Base-by-base conservation (phyloP, 2,888 invertebrate genomes). In the Actias luna region DNA sequence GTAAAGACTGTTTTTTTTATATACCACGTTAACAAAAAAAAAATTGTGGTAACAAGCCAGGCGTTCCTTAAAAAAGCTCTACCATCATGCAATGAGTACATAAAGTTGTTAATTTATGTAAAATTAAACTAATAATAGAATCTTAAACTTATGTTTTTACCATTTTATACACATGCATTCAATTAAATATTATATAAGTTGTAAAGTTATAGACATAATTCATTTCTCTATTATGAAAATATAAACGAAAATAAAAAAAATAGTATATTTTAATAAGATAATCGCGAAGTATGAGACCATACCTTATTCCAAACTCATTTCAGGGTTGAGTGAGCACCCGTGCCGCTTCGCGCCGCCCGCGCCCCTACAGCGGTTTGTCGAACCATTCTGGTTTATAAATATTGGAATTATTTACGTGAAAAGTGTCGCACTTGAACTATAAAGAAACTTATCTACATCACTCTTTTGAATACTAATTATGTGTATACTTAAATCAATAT, bases 311-410 rank as follows among this genome's bases (percentile, higher is more conserved):
- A 82, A 91, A 89, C 89, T 90, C 91, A 91, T 91, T 91, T 91
- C 91, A 91, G 91, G 91, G 88, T 83, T 89, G 90, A 89, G 83
- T 81, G 87, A 79, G 85, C 89, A 89, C 85, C 83, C 85, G 69
- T 69, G 72, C 77, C 76, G 73, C 78, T 65, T 73, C 64, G 60
- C 75, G 68, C 70, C 72, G 72, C 82, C 78, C 75, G 69, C 73
- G 72, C 83, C 78, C 80, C 80, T 78, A 77, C 82, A 77, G 85
- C 81, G 82, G 84, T 83, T 77, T 79, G 80, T 78, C 79, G 76
- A 76, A 77, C 80, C 79, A 76, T 77, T 63, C 60, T 58, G 60
- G 59, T 73, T 70, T 78, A 78, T 78, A 77, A 77, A 79, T 79
- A 79, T 77, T 77, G 74, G 77, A 79, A 76, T 68, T 67, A 66